phyloP scores from a whole-genome alignment of 2,888 invertebrate species.

The Bembecia ichneumoniformis region DNA sequence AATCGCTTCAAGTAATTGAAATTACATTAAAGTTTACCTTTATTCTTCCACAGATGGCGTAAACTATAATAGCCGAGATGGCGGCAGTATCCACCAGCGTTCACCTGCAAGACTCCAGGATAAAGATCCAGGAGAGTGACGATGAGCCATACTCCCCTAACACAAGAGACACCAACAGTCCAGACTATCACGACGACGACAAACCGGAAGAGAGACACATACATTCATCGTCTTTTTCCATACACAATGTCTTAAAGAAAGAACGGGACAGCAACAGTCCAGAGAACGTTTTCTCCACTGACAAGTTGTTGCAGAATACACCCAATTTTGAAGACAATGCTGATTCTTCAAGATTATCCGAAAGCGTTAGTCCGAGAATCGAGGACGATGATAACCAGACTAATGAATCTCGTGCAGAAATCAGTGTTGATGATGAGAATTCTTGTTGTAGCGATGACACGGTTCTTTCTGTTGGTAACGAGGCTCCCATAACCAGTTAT shows the following conservation, averaged over 20 bases:
- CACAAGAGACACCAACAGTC: constrained; percentile 52
- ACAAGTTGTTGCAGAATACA: constrained; percentile 57
- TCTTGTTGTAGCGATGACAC: constrained; percentile 85
- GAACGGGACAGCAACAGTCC: constrained; percentile 61
- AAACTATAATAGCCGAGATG: constrained; percentile 37
- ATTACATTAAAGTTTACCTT: neutral
- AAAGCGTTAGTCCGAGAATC: constrained; percentile 41
- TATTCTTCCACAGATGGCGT: constrained; percentile 53
- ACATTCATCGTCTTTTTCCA: constrained; percentile 58
- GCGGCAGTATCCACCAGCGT: constrained; percentile 61
- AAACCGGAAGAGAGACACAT: constrained; percentile 42
- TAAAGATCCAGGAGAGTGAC: constrained; percentile 60
- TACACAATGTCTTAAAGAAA: constrained; percentile 65
- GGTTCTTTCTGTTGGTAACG: constrained; percentile 86
- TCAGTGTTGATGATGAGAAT: constrained; percentile 69
- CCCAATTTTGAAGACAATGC: constrained; percentile 48
- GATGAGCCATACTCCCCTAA: constrained; percentile 61
- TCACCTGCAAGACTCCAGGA: constrained; percentile 48
- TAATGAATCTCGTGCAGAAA: constrained; percentile 41
- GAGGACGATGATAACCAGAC: constrained; percentile 45
- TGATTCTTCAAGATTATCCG: constrained; percentile 27
- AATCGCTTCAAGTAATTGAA: neutral
- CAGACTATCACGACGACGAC: constrained; percentile 55
- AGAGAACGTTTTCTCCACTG: constrained; percentile 64
- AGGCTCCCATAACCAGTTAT: constrained; percentile 69